Evolutionary conservation across 1,140 invertebrate species (phyloP), one percentile per base, ranked within the genome.

Genomic region (Dinoponera quadriceps): DNA sequence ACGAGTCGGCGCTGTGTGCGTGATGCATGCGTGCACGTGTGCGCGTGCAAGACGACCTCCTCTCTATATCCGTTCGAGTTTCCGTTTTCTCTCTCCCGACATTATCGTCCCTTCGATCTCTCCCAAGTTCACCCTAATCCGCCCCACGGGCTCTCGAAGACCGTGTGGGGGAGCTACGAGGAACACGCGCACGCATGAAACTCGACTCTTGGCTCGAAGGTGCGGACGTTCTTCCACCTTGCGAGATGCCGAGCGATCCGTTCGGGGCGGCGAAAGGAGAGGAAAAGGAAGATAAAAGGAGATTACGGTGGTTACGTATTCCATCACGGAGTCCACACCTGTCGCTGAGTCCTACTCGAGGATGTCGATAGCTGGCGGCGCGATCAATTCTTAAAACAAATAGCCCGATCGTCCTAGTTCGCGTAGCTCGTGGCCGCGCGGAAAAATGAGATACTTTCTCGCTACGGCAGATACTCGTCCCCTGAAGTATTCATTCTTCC

Each of bases 361-460:
- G 33, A 80, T n/a, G 63, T 69, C 49, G 75, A 80, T 80, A 55
- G 20, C 65, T 51, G 33, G 75, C 75, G 3, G 51, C 16, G 44
- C 38, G 75, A 80, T 80, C 51, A 83, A 83, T 83, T 83, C 74
- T 68, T 83, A 78, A 83, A 83, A 77, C 33, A 78, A 83, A 83
- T 78, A 59, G 63, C 55, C 22, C 74, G 74, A 59, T 83, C 74
- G 72, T 33, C n/a, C 75, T 25, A 80, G 73, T 83, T 69, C 51
- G 82, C 55, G 82, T 77, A 44, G 38, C 62, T 49, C 74, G 55
- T 38, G 73, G 55, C 29, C 51, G 73, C 44, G 44, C 55, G 69
- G 57, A 82, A 82, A 82, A 82, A 82, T 82, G 78, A 82, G 69
- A 82, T 82, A 74, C 78, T 82, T 59, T 48, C 59, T 25, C 54